phyloP scores from a whole-genome alignment of 2,888 invertebrate genomes.

The Panorpa germanica region DNA sequence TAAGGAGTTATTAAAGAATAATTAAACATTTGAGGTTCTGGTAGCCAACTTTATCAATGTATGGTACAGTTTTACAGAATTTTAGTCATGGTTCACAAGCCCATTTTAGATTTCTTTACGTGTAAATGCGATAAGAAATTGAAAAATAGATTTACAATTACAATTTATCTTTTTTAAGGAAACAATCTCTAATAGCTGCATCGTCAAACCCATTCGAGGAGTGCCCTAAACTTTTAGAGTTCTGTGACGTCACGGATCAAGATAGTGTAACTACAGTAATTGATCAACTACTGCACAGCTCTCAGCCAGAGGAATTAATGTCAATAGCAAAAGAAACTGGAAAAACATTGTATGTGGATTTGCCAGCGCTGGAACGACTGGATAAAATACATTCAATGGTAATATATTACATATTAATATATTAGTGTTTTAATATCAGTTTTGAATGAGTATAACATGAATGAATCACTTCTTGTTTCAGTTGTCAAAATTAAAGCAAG shows the following conservation, averaged over 20 bases:
- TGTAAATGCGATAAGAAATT: no score
- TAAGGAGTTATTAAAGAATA: no score
- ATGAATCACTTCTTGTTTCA: slow-evolving; percentile 19
- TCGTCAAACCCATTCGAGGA: slow-evolving; percentile 37
- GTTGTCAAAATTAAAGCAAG: slow-evolving; percentile 56
- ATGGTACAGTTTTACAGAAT: no score
- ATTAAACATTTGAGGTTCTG: no score
- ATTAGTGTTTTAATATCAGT: no score
- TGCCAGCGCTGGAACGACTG: slow-evolving; percentile 46
- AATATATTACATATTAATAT: slow-evolving; percentile 17
- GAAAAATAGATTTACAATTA: no score
- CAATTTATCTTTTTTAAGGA: slow-evolving; percentile 20
- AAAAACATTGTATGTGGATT: slow-evolving; percentile 53
- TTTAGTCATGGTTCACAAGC: no score
- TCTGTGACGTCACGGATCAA: slow-evolving; percentile 18
- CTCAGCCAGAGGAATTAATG: slow-evolving; percentile 64
- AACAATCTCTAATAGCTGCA: slow-evolving; percentile 36
- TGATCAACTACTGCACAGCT: slow-evolving; percentile 32
- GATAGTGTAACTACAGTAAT: slow-evolving; percentile 26
- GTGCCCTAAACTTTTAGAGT: slow-evolving; percentile 25
- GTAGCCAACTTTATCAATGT: no score
- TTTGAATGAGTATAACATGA: slow-evolving; percentile 1
- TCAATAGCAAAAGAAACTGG: slow-evolving; percentile 78
- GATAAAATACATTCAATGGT: slow-evolving; percentile 78
- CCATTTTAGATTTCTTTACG: no score